Base-by-base conservation (phyloP, 2,888 invertebrate species). In the Seira ritae region DNA sequence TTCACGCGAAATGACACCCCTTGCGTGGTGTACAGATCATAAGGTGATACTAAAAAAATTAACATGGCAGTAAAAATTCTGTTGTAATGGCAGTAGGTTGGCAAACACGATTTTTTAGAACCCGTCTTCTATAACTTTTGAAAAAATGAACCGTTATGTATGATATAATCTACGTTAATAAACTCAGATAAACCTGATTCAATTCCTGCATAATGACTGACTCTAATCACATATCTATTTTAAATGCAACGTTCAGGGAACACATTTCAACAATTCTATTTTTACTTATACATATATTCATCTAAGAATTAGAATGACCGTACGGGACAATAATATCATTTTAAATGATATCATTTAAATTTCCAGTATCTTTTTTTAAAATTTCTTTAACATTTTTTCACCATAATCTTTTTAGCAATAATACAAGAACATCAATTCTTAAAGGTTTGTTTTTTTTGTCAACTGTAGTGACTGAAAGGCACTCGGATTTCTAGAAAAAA, bases 381-480 rank as follows among this genome's bases (percentile, higher is more conserved):
- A n/a, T 31, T 4, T 31, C 31, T 31, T 2, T 31, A 31, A 31
- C 31, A 65, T 10, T 60, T 17, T 22, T 23, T 31, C 1, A n/a
- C n/a, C 23, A 22, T 60, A 60, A 55, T 60, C 4, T 17, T 3
- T 19, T 65, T 31, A 31, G 31, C 31, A 31, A 4, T 31, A 31
- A 2, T 31, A 31, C 3, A 31, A 31, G 2, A 31, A 31, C 31
- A 31, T 31, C 31, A 31, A 31, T 31, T 31, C 31, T 4, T 65
- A 17, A 42, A 73, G 68, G 46, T 78, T 71, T 70, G 70, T 24
- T 80, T 80, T 31, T 31, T 31, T 31, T 68, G 79, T 80, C 79
- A 71, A 67, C 66, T 65, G 67, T 67, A 72, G 73, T 80, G 79
- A 80, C 79, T 80, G 37, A 55, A 80, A 80, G 79, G 79, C 79